Percentiles rank a stretch among this genome's conserved stretches.
phyloP scores from a whole-genome alignment of 2,113 vertebrate species.

The Rhabdomys dilectus region DNA sequence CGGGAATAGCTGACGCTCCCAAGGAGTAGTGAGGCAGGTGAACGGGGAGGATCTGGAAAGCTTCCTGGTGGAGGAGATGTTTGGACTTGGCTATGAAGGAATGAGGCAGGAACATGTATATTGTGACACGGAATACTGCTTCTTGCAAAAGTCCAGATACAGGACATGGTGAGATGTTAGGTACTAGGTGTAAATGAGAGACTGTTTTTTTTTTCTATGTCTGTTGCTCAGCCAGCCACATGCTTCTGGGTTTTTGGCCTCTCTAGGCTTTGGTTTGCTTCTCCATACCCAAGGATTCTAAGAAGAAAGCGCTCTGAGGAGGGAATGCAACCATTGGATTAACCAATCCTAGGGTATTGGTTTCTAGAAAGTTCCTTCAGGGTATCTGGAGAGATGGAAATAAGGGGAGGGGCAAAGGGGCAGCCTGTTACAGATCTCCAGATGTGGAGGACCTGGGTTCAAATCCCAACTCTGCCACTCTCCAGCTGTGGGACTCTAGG shows the following conservation, averaged over 20 bases:
- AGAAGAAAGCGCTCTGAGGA: not conserved
- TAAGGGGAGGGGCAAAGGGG: not conserved
- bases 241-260: not conserved
- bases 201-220: not conserved
- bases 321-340: not conserved
- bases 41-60: not conserved
- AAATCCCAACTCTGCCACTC: not conserved
- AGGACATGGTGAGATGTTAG: not conserved
- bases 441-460: not conserved
- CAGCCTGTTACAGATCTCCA: not conserved
- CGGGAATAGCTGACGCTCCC: too few species aligned
- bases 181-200: not conserved
- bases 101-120: not conserved
- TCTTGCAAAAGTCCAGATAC: not conserved
- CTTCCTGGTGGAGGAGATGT: not conserved
- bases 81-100: not conserved
- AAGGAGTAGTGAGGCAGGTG: not conserved
- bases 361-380: not conserved
- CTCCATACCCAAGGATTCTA: not conserved
- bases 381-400: not conserved
- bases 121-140: not conserved
- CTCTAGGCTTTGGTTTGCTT: not conserved
- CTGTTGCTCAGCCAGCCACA: not conserved
- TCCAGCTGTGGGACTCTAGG: not conserved
- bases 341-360: not conserved